Evolutionary conservation across 2,888 invertebrate genomes (phyloP).

Genomic region (Buathra laborator): DNA sequence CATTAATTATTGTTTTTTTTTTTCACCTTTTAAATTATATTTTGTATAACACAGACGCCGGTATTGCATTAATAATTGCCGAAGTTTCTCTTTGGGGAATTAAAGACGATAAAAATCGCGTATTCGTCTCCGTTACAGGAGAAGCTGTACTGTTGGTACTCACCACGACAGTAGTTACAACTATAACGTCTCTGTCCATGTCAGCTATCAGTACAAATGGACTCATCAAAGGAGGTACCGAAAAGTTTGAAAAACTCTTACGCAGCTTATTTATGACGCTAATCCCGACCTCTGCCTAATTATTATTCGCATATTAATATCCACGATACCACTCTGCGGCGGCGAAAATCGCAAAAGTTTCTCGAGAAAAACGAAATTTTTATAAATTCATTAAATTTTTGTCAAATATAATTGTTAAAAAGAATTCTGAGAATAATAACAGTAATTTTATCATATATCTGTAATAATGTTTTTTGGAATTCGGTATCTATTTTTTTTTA

Average conservation of each 20-base stretch:
- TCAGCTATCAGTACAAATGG: conserved; percentile 99
- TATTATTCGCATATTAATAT: neutral
- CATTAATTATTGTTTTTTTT: too few species aligned
- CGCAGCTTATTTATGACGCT: neutral
- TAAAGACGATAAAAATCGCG: neutral
- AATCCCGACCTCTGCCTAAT: neutral
- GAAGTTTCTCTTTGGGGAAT: neutral
- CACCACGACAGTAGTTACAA: conserved; percentile 94
- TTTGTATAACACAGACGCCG: too few species aligned
- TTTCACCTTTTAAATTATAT: too few species aligned
- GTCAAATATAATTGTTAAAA: too few species aligned
- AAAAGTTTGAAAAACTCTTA: neutral
- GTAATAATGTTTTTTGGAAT: too few species aligned
- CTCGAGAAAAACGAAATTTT: too few species aligned
- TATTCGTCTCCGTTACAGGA: conserved; percentile 85
- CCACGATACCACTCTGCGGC: neutral
- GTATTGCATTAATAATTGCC: neutral
- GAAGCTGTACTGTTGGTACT: conserved; percentile 92
- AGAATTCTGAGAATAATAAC: too few species aligned
- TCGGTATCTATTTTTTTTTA: neutral
- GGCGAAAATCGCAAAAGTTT: neutral
- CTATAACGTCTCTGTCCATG: conserved; percentile 98
- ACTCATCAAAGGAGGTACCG: conserved; percentile 96
- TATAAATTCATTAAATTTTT: neutral
- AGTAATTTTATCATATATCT: too few species aligned